Base-by-base conservation (phyloP, 64 coral and sea anemone species). In the Montipora cactus region DNA sequence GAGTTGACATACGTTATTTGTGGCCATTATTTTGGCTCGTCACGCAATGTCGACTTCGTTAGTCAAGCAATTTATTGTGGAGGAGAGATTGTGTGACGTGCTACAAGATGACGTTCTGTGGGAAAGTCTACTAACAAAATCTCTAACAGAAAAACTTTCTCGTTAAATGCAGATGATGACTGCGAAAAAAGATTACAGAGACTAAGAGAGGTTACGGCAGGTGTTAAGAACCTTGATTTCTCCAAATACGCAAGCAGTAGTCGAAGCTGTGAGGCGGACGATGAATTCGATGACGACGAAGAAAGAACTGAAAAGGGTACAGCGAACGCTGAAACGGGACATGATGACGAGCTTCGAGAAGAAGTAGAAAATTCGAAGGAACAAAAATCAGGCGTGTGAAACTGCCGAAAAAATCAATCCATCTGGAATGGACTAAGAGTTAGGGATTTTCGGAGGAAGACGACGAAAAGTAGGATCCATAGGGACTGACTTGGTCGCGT, bases 181-280 rank as follows among this genome's bases (percentile, higher is more conserved):
- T 45, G 49, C 18, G 71, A 92, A 72, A 62, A 15, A 85, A 85
- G 72, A 85, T 76, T 92, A 23, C 81, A 87, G 47, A 93, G 45
- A 72, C 49, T 84, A 44, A 52, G 73, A 92, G 73, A 80, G 44
- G 91, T 64, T 0, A 58, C 87, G 19, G 66, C 21, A 51, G 50
- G 75, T 50, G 71, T 67, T 14, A 93, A 66, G 75, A 79, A 47
- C 47, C 58, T 25, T 46, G 82, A 90, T 23, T 78, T 97, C 3
- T 49, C 92, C 12, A 97, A 95, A 58, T 97, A 93, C 25, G 96
- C 76, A 9, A 97, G 96, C 64, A 97, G 96, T 83, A 93, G 96
- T 49, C 74, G 96, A 2, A 97, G 96, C 62, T 97, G 96, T 68
- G 96, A 97, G 84, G 96, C 96, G 0, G 96, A 97, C 21, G 96